Evolutionary conservation across 2,113 vertebrate species (phyloP).

Genomic region (Callospermophilus lateralis): DNA sequence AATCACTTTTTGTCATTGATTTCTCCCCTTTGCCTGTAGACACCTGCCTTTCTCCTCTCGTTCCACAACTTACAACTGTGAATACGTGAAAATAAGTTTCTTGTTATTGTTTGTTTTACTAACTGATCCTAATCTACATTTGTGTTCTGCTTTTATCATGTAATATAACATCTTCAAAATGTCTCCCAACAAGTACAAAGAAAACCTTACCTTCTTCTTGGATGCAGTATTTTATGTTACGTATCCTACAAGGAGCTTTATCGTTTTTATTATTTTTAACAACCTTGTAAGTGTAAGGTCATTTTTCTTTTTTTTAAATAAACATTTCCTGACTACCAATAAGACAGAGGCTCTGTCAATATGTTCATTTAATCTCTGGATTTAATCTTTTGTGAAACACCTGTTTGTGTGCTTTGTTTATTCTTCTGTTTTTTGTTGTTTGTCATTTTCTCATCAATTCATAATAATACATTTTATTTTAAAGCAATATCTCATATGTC

Average conservation of each 20-base stretch:
- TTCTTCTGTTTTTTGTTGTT: neutral
- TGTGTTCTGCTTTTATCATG: neutral
- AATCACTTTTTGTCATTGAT: neutral
- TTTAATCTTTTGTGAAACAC: neutral
- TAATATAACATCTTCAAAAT: neutral
- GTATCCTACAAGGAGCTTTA: neutral
- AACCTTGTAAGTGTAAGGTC: neutral
- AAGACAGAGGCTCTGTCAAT: neutral
- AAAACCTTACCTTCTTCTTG: neutral
- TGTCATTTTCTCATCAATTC: slow-evolving; percentile 18
- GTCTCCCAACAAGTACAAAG: neutral
- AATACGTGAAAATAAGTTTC: neutral
- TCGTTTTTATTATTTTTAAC: neutral
- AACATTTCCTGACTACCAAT: neutral
- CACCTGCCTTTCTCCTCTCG: neutral
- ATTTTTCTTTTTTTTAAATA: neutral
- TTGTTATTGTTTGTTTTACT: neutral
- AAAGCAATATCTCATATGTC: neutral
- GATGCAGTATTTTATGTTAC: neutral
- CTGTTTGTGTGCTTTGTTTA: neutral
- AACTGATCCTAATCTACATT: neutral
- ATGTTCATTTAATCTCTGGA: neutral
- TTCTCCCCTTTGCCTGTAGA: neutral
- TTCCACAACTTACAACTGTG: neutral
- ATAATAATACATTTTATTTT: neutral